Percentiles rank a stretch among this genome's conserved stretches.
Evolutionary conservation across 2,888 invertebrate species (phyloP).

Genomic region (Noctua fimbriata): DNA sequence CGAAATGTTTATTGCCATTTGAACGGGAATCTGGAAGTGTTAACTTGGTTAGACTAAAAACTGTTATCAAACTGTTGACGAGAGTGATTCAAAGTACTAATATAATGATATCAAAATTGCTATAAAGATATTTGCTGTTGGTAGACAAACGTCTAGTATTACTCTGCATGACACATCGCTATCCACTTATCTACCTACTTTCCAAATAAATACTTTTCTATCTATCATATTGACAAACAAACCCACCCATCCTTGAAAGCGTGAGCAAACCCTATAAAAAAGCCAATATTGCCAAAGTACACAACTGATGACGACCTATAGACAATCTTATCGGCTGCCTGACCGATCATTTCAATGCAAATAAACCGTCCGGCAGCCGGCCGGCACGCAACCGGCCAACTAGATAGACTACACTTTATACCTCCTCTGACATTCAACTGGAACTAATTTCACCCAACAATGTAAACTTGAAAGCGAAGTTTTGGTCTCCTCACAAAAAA

Average conservation of each 20-base stretch:
- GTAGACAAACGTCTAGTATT: background rate
- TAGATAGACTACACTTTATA: slow-evolving; percentile 75
- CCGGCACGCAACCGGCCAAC: slow-evolving; percentile 63
- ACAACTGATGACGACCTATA: slow-evolving; percentile 59
- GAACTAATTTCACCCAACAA: slow-evolving; percentile 83
- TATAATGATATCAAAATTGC: background rate
- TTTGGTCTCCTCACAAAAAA: slow-evolving; percentile 62
- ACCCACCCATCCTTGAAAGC: slow-evolving; percentile 20
- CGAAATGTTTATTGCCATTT: background rate
- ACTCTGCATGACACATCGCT: background rate
- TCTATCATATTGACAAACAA: slow-evolving; percentile 17
- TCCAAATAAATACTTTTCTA: slow-evolving; percentile 5
- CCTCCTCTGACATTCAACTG: slow-evolving; percentile 80
- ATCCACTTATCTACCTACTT: background rate
- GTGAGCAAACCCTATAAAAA: slow-evolving; percentile 59
- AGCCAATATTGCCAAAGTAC: slow-evolving; percentile 52
- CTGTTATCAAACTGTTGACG: background rate
- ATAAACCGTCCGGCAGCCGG: slow-evolving; percentile 52
- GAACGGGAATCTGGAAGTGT: background rate
- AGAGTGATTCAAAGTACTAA: background rate
- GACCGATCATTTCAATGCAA: slow-evolving; percentile 67
- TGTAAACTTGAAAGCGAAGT: slow-evolving; percentile 79
- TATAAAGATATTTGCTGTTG: background rate
- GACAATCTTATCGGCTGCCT: slow-evolving; percentile 61
- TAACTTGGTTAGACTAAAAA: background rate